Base-by-base conservation (phyloP, 2,113 vertebrate genomes). In the Saguinus midas region DNA sequence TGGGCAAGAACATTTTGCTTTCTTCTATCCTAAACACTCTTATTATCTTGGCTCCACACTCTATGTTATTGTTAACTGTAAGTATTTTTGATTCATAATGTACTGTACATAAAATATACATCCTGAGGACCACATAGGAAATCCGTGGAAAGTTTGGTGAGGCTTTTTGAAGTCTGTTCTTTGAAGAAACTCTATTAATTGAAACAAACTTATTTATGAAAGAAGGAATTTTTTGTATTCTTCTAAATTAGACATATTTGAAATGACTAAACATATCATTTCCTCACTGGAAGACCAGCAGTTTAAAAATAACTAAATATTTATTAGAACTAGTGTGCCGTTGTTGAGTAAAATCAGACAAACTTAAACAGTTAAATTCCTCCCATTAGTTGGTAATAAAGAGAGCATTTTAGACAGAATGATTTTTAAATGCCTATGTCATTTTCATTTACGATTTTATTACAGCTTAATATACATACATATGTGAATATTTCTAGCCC, bases 241-340 rank as follows among this genome's bases (percentile, higher is more conserved):
- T 95, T 97, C 98, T 97, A 96, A 95, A 97, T 61, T 90, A 98
- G 95, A 97, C 93, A 97, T 96, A 98, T 98, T 98, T 98, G 94
- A 97, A 98, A 97, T 81, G 96, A 93, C 89, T 98, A 98, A 98
- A 98, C 97, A 98, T 97, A 98, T 97, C 8, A 98, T 97, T 98
- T 98, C 96, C 94, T 98, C 93, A 73, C 91, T 97, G 95, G 87
- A 97, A 98, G 81, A 97, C 90, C 82, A 97, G 90, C 76, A 97
- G 96, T 98, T 98, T 98, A 97, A 98, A 97, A 98, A 96, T 96
- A 98, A 97, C 96, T 98, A 98, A 98, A 97, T 98, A 97, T 98
- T 98, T 98, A 98, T 98, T 98, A 97, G 96, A 98, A 97, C 97
- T 98, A 55, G 78, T 61, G 97, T 98, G 95, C 78, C 70, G 61